Evolutionary conservation across 2,797 vertebrate genomes (phyloP), one percentile per base, ranked within the genome.

Genomic region (Phyllotis vaccarum): DNA sequence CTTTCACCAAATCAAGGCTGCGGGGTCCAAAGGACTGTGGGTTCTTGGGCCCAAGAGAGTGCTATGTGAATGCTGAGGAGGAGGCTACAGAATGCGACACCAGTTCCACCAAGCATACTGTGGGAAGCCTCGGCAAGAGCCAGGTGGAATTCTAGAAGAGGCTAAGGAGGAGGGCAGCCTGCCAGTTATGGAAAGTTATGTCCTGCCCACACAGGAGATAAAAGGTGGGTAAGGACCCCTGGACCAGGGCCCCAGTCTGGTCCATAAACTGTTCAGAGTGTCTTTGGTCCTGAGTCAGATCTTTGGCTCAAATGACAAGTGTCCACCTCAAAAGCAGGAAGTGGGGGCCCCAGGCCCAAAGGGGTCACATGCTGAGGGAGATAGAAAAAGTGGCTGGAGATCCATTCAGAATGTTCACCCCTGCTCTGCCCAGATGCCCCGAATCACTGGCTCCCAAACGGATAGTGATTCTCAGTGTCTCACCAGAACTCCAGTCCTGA

Each of bases 101-200:
- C 5, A 60, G 27, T 34, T 17, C 70, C 89, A 58, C 2, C 13
- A 7, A 17, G 12, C 12, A 52, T 40, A n/a, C 9, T 16, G 8
- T 54, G 46, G 52, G 40, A 92, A 68, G 46, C 27, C 64, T 27
- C 16, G 0, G 6, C 14, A 75, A 43, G 27, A 74, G 49, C 68
- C 68, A 29, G 58, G 60, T 46, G 6, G 52, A 85, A 68, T 49
- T 90, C 74, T 54, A 54, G 87, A 70, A 70, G 68, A 74, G 43
- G 43, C 66, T 85, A 54, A 86, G 74, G 79, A 40, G 49, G 22
- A 40, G 3, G 3, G n/a, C 0, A 17, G 83, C 56, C 37, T 24
- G 49, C 62, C 52, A 0, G 21, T 40, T 2, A 19, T 0, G 19
- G 54, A 54, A 56, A 60, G 40, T 34, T 13, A 4, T 0, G 0